Base-by-base conservation (phyloP, 2,113 vertebrate species). In the Pteropus alecto region DNA sequence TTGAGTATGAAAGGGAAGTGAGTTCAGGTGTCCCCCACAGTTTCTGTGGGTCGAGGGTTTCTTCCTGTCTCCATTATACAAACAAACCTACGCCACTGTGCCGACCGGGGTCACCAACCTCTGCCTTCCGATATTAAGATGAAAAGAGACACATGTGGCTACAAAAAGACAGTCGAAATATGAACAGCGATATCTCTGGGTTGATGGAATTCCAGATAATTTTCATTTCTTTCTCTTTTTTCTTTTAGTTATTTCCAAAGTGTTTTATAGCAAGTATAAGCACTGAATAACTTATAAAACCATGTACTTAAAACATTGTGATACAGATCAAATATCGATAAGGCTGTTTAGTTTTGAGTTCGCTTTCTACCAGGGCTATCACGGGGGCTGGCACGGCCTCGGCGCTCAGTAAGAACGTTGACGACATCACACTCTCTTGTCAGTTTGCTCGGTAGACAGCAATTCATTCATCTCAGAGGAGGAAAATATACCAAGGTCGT, bases 381-480 rank as follows among this genome's bases (percentile, higher is more conserved):
- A 10, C 12, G 2, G 46, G 1, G 3, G 16, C 35, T 41, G 46
- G 8, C 30, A 26, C 1, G 18, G 33, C 21, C 70, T 1, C 10
- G 1, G n/a, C 4, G n/a, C 26, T 24, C 65, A 4, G 56, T 1
- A 19, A 3, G 7, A 13, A 9, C 1, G 4, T 0, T 0, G 6
- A 46, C 18, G 12, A 7, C 74, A 9, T 14, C 26, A 26, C 51
- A 38, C 16, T 19, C 28, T 54, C 14, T 4, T 1, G n/a, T 11
- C 12, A 0, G 1, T 12, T 24, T 28, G 35, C 30, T 21, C 24
- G 5, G 8, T 8, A 4, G 21, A 28, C 24, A 33, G 41, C 43
- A 16, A 2, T 24, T 33, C 43, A 26, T 14, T 61, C 56, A 26
- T 1, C 76, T 14, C 41, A 5, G 8, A 38, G 24, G 21, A 21